These are phyloP conservation scores for Rhagoletis zephyria DNA, from an alignment of 1,140 invertebrate species.

Conservation along the genomic window DNA sequence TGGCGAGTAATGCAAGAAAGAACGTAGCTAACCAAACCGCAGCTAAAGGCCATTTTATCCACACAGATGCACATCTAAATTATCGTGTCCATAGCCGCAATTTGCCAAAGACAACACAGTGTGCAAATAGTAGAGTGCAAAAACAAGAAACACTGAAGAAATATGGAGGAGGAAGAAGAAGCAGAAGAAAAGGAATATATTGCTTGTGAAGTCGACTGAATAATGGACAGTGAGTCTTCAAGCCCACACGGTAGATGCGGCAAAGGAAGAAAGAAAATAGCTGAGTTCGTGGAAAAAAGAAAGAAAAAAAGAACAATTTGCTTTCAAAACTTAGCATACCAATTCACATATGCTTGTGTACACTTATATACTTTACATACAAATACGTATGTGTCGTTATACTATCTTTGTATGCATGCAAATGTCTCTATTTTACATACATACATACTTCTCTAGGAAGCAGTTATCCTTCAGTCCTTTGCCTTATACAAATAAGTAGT, in stretches of 20 bases:
- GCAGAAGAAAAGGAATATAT: slow-evolving; percentile 20
- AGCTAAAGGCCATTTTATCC: slow-evolving; percentile 50
- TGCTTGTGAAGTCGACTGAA: slow-evolving; percentile 26
- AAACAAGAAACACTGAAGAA: not conserved
- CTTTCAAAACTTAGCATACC: not conserved
- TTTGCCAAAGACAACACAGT: slow-evolving; percentile 40
- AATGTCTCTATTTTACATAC: not conserved
- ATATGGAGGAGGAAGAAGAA: slow-evolving; percentile 6
- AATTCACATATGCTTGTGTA: not conserved
- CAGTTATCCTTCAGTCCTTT: slow-evolving; percentile 11
- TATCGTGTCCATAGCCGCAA: slow-evolving; percentile 46
- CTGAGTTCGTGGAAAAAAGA: not conserved
- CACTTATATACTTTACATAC: not conserved
- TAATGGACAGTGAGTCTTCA: not conserved
- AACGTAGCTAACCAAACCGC: slow-evolving; percentile 12
- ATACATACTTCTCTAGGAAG: not conserved
- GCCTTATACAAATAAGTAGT: slow-evolving; percentile 39
- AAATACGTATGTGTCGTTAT: no score
- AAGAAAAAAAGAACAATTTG: not conserved
- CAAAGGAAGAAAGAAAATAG: not conserved
- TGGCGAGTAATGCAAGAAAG: not conserved
- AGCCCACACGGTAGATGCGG: not conserved
- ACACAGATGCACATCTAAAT: slow-evolving; percentile 50
- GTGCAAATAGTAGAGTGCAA: slow-evolving; percentile 25
- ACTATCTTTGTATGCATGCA: not conserved